A percentile compares a stretch with the other conserved stretches of the same genome.
phyloP scores from a whole-genome alignment of 2,888 invertebrate species.

The Apamea epomidion region DNA sequence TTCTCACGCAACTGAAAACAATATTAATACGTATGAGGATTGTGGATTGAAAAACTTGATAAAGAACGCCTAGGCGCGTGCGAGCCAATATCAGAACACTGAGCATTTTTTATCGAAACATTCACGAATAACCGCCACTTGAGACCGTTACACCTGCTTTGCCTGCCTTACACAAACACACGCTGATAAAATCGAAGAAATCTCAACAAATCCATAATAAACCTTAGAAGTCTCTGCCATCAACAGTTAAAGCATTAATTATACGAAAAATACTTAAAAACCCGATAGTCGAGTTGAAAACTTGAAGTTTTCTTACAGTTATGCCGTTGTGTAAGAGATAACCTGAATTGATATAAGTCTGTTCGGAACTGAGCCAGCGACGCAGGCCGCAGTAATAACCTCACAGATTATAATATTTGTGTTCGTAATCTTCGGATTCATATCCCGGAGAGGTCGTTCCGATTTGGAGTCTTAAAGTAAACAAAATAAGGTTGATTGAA shows the following conservation, averaged over 20 bases:
- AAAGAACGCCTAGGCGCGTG: slow-evolving; percentile 73
- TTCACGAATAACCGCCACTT: slow-evolving; percentile 86
- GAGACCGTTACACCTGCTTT: slow-evolving; percentile 87
- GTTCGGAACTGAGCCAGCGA: slow-evolving; percentile 74
- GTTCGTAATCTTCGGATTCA: slow-evolving; percentile 63
- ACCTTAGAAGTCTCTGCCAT: slow-evolving; percentile 56
- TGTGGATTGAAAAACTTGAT: slow-evolving; percentile 70
- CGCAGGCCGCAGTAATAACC: slow-evolving; percentile 74
- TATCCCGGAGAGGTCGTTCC: slow-evolving; percentile 34
- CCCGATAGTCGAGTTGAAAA: slow-evolving; percentile 74
- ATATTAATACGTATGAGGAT: slow-evolving; percentile 63
- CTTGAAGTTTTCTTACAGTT: slow-evolving; percentile 81
- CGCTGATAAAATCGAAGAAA: slow-evolving; percentile 56
- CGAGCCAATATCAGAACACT: slow-evolving; percentile 76
- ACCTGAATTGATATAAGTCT: slow-evolving; percentile 83
- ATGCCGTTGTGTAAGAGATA: slow-evolving; percentile 83
- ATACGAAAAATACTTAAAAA: slow-evolving; percentile 71
- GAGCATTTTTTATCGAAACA: slow-evolving; percentile 83
- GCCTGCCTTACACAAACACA: slow-evolving; percentile 59
- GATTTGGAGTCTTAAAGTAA: slow-evolving; percentile 28
- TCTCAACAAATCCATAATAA: slow-evolving; percentile 46
- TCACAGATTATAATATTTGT: slow-evolving; percentile 80
- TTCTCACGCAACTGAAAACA: slow-evolving; percentile 61
- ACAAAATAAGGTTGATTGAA: slow-evolving; percentile 27
- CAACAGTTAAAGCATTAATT: slow-evolving; percentile 68